Evolutionary conservation across 2,888 invertebrate species (phyloP), one percentile per base, ranked within the genome.

Genomic region (Scrobipalpa costella): DNA sequence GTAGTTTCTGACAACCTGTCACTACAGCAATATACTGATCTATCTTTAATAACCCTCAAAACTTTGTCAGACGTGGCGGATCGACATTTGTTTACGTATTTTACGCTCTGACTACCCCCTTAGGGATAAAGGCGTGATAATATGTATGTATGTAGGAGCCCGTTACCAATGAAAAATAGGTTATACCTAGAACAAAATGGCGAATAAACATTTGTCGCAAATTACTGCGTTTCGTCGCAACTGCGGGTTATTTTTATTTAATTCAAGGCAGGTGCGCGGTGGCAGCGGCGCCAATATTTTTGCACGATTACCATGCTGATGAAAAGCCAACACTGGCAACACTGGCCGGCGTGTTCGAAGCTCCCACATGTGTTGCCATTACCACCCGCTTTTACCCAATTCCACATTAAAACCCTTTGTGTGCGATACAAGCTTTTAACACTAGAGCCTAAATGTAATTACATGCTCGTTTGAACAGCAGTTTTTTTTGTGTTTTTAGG

Each of bases 291-390:
- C 80, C 86, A 84, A 88, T 90, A 89, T 90, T 91, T 89, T 90
- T 88, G 80, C 80, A 86, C 88, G 88, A 90, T 91, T 91, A 89
- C 81, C 89, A 90, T 91, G 84, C 84, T 90, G 89, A 91, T 91
- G 90, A 88, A 90, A 91, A 85, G 88, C 86, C 85, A 91, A 91
- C 90, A 91, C 77, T 78, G 79, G 80, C 73, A 75, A 44, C 44
- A 44, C 44, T 44, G 44, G 44, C 15, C 73, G 68, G 73, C 74
- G 77, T 77, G 78, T 77, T 77, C 72, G 76, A 73, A 5, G 15
- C 15, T 44, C 44, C 44, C 44, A 78, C 74, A 78, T 74, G 77
- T 72, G 74, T 52, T 50, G 66, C 59, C 68, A 71, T 71, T 73
- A 76, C 79, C 78, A 82, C 83, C 83, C 74, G 73, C 27, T 27